Evolutionary conservation across 2,888 invertebrate species (phyloP).

Genomic region (Dioctria rufipes): DNA sequence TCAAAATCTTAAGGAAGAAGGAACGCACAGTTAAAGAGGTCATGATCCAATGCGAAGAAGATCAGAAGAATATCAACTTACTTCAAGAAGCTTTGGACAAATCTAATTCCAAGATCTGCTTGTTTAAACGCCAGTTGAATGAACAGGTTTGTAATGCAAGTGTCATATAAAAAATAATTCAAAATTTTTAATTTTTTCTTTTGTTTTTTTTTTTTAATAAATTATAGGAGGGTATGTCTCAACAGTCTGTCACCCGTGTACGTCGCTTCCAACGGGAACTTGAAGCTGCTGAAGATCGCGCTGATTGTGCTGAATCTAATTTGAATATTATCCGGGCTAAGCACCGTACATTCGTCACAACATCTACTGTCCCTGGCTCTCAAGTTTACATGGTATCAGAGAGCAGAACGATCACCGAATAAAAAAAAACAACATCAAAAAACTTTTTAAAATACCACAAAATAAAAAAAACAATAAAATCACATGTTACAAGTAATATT

Average conservation of each 20-base stretch:
- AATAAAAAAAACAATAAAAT: conserved; percentile 12
- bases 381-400: conserved; percentile 93
- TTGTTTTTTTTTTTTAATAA: conserved; percentile 56
- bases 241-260: conserved; percentile 94
- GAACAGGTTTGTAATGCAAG: conserved; percentile 80
- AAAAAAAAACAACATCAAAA: conserved; percentile 15
- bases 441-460: conserved; percentile 16
- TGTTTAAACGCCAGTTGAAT: conserved; percentile 96
- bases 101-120: conserved; percentile 86
- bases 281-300: conserved; percentile 97
- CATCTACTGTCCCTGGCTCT: conserved; percentile 92
- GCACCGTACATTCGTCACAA: conserved; percentile 98
- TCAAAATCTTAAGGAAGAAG: conserved; percentile 98
- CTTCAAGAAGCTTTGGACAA: conserved; percentile 94
- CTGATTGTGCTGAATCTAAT: conserved; percentile 95
- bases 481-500: conserved; percentile 28
- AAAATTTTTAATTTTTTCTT: conserved; percentile 2
- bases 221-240: conserved; percentile 88
- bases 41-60: conserved; percentile 95
- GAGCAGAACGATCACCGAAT: conserved; percentile 73
- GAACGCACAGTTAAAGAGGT: conserved; percentile 97
- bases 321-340: conserved; percentile 96
- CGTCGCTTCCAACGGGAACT: conserved; percentile 98
- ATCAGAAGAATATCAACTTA: conserved; percentile 94
- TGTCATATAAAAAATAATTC: neutral